Base-by-base conservation (phyloP, 1,140 invertebrate genomes). In the Teleogryllus occipitalis region DNA sequence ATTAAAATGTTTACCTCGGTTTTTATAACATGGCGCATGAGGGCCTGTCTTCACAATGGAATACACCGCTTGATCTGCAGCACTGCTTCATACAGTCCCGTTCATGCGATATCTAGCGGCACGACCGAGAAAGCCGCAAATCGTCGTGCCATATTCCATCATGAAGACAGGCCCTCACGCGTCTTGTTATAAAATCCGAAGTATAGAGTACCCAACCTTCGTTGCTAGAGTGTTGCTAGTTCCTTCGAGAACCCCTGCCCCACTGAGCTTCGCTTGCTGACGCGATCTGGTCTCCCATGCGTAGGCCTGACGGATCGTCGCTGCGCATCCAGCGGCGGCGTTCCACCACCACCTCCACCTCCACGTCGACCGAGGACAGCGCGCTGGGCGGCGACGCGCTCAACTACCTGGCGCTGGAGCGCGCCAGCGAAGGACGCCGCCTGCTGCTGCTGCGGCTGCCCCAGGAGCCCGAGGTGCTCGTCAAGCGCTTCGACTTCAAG, bases 401-500 rank as follows among this genome's bases (percentile, higher is more conserved):
- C 46, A 88, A 49, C 46, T 72, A 72, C 10, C 48, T 80, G 47
- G 48, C 74, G 18, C 7, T 72, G 49, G 76, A 77, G 48, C 46
- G 10, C 12, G 18, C 47, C 3, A 7, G 47, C 18, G 4, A 21
- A 8, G 39, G 8, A 12, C 21, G 15, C 22, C 15, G 47, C 10
- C 27, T 77, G 7, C 65, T 92, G 4, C 86, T 90, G 0, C 81
- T 93, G 10, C 87, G 89, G 0, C 84, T 93, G 49, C 91, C 92
- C 18, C 84, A 88, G 0, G 88, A 90, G 83, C 86, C 91, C 5
- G 91, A 92, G 81, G 85, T 90, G 5, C 83, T 93, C 76, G 92
- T 91, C 0, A 93, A 93, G 84, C 91, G 90, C 82, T 93, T 91
- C 82, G 91, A 93, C 82, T 85, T 93, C 74, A 91, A 92, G 81